These are phyloP conservation scores for Lagorchestes hirsutus DNA, from an alignment of 2,797 vertebrate genomes.

Conservation along the genomic window DNA sequence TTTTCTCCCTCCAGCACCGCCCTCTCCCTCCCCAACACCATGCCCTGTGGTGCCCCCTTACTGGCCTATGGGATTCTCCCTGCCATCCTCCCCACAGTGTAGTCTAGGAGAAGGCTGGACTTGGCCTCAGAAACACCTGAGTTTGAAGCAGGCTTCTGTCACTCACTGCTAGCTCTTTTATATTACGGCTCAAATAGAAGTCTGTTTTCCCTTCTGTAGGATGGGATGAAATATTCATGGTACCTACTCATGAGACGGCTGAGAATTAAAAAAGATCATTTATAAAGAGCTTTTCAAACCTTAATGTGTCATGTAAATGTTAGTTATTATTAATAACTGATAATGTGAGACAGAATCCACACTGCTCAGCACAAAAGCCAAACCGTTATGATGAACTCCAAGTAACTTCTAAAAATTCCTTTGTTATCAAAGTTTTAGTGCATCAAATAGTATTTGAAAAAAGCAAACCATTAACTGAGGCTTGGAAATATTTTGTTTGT, in stretches of 20 bases:
- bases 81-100: neutral
- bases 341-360: neutral
- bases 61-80: neutral
- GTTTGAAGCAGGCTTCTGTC: neutral
- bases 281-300: neutral
- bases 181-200: neutral
- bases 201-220: constrained; percentile 20
- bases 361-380: neutral
- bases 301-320: neutral
- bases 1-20: too few relatives aligned
- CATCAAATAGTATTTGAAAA: neutral
- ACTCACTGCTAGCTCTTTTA: neutral
- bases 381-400: neutral
- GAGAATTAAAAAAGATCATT: neutral
- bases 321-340: neutral
- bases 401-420: neutral
- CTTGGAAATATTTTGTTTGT: neutral
- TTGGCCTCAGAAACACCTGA: neutral
- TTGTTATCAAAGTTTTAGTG: neutral
- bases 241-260: neutral
- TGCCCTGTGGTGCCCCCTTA: too few relatives aligned
- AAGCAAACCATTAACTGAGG: neutral
- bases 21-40: too few relatives aligned
- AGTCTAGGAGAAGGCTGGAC: neutral
- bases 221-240: neutral